Evolutionary conservation across 2,113 vertebrate genomes (phyloP), one percentile per base, ranked within the genome.

Genomic region (Vicugna pacos): DNA sequence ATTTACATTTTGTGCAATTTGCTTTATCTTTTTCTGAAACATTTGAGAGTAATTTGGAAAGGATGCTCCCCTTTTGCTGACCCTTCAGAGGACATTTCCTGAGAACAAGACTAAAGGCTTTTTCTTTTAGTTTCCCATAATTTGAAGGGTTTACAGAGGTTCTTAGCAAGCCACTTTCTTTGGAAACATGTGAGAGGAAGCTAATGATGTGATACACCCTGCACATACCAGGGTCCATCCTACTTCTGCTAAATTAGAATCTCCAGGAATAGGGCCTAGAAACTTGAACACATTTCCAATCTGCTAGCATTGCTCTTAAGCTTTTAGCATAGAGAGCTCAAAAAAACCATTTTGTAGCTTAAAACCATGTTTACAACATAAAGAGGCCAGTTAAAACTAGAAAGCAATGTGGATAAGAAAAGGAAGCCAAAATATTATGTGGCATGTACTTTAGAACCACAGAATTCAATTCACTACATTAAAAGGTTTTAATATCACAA

Each of bases 161-260:
- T 1, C 75, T 50, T 35, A 42, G 24, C 35, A 28, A 72, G 17
- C 3, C 24, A 20, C 3, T 84, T 54, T 14, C 30, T 70, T 48
- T 62, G 64, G 19, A 75, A 75, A 50, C 6, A 11, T 24, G 26
- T 50, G 26, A 16, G 16, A 8, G 14, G 38, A 24, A 30, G 24
- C 16, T 2, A 46, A 4, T 16, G 30, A 75, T 28, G 1, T 9
- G 12, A 67, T 22, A 8, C 3, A 14, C 20, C 17, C 4, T 19
- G 12, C 48, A 60, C 22, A 32, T 26, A 50, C 9, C 17, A 16
- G 1, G 1, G 3, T 2, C 26, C 2, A 1, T 5, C 6, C 6
- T 3, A 19, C 15, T 6, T 13, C 20, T 30, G 1, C 7, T 32
- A 16, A 17, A 24, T 35, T 20, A 92, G 13, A 58, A 38, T 54